phyloP scores from a whole-genome alignment of 2,797 vertebrate genomes.

The Hafferia zeledoni region DNA sequence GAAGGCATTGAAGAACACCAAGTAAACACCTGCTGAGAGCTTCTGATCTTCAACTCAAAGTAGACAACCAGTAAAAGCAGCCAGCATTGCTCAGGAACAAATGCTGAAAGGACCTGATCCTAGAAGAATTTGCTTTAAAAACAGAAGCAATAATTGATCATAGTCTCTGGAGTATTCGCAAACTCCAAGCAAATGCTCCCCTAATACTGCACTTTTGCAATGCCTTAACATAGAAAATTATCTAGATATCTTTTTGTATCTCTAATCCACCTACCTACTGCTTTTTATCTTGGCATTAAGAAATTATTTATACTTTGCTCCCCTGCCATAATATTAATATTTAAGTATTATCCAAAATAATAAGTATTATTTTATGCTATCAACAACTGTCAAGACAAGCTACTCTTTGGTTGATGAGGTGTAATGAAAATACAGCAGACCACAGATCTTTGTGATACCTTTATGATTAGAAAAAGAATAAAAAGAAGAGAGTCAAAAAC shows the following conservation, averaged over 20 bases:
- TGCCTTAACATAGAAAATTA: background rate
- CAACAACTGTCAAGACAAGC: background rate
- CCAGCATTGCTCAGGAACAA: background rate
- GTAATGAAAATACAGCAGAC: background rate
- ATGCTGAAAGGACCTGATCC: background rate
- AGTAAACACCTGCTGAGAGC: background rate
- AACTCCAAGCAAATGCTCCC: background rate
- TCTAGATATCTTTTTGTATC: background rate
- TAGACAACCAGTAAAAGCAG: background rate
- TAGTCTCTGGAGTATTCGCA: background rate
- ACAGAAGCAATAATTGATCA: background rate
- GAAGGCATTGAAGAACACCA: background rate
- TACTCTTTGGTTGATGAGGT: background rate
- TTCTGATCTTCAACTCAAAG: background rate
- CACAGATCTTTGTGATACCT: background rate
- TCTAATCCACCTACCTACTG: background rate
- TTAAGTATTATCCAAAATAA: background rate
- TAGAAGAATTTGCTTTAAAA: background rate
- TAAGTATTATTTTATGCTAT: background rate
- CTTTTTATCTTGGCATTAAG: background rate
- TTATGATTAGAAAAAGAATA: background rate
- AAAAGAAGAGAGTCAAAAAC: background rate
- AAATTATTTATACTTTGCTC: background rate
- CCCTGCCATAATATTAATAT: background rate
- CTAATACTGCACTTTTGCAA: background rate